Conservation (phyloP, 2,113 vertebrate species). For the Plectropomus leopardus region DNA sequence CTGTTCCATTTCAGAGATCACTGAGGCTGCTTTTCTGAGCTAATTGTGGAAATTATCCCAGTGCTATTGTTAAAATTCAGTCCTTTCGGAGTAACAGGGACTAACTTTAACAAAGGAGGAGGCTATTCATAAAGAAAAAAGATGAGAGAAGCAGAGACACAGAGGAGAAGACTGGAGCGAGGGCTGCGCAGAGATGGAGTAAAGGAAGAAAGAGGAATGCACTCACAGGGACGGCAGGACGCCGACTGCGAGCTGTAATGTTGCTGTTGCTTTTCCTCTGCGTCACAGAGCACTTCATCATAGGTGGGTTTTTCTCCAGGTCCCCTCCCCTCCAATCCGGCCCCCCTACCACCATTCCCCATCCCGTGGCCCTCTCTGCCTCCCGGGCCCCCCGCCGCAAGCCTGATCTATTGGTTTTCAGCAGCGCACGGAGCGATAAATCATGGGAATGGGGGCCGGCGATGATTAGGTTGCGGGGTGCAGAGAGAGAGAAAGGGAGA, state of each 20-base stretch:
- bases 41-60: conserved; percentile 61
- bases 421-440: conserved; percentile 79
- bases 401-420: conserved; percentile 86
- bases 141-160: conserved; percentile 21
- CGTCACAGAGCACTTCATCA: conserved; percentile 85
- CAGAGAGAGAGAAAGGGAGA: conserved; percentile 56
- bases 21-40: conserved; percentile 39
- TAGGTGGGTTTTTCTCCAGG: conserved; percentile 82
- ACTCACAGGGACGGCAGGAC: conserved; percentile 65
- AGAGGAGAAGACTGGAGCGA: conserved; percentile 51
- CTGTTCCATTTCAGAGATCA: conserved; percentile 19
- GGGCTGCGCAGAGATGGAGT: conserved; percentile 42
- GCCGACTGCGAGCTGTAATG: conserved; percentile 77
- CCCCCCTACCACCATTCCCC: conserved; percentile 58
- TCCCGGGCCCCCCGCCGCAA: conserved; percentile 80
- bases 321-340: conserved; percentile 44
- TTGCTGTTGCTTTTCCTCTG: conserved; percentile 67
- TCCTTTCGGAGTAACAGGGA: conserved; percentile 3
- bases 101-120: conserved; percentile 35
- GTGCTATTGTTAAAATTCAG: conserved; percentile 42
- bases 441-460: conserved; percentile 82
- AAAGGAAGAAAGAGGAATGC: conserved; percentile 64
- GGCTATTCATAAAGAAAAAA: conserved; percentile 45
- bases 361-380: conserved; percentile 62
- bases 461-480: conserved; percentile 82